Evolutionary conservation across 2,113 vertebrate genomes (phyloP), one percentile per base, ranked within the genome.

Genomic region (Calidris pugnax): DNA sequence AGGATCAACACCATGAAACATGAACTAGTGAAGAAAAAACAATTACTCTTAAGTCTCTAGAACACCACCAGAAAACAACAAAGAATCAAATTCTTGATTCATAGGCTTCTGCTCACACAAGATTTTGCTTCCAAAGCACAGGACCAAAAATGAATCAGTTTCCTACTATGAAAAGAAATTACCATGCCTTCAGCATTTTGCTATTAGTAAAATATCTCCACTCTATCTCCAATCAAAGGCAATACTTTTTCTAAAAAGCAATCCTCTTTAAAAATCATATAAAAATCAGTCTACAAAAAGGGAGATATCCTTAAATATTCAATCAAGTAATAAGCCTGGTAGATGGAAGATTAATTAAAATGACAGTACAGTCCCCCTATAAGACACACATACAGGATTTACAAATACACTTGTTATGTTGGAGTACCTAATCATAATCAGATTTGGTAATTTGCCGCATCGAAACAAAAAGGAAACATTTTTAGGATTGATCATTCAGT

Each of bases 401-500:
- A 68, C 14, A 87, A 90, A 87, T 60, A 83, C 24, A 56, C 91
- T 95, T 89, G 91, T 89, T 96, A 95, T 82, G 81, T 53, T 85
- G 66, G 78, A 97, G 89, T 48, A 87, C 69, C 93, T 96, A 89
- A 94, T 95, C 94, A 94, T 97, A 97, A 97, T 97, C 94, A 91
- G 87, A 96, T 97, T 97, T 96, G 94, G 95, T 97, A 91, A 97
- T 97, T 96, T 97, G 85, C 89, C 91, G 85, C 93, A 96, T 57
- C 15, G 26, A 96, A 97, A 97, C 95, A 96, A 96, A 96, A 96
- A 95, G 91, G 53, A 96, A 96, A 96, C 93, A 96, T 96, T 96
- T 97, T 97, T 95, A 96, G 91, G 94, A 97, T 96, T 97, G 96
- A 96, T 97, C 95, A 94, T 83, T 85, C 95, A 85, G 94, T 96